Conservation (phyloP, 1,140 invertebrate genomes). For the Macrobrachium rosenbergii region DNA sequence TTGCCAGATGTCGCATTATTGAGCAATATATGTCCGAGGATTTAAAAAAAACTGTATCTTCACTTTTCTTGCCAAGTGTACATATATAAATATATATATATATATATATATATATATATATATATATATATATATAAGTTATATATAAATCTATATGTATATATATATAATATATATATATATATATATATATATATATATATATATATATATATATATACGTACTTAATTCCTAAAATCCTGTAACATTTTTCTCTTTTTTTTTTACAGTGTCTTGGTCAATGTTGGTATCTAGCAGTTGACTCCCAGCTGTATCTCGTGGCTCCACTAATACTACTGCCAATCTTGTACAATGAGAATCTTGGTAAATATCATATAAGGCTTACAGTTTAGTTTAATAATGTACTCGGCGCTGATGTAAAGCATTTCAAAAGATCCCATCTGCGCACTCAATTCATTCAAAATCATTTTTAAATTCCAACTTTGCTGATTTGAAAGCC, state of each 20-base stretch:
- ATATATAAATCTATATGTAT: background rate
- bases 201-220: too few relatives aligned
- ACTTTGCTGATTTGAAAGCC: too few relatives aligned
- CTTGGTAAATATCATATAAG: background rate
- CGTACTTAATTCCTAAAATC: too few relatives aligned
- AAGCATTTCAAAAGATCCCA: background rate
- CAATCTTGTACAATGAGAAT: background rate
- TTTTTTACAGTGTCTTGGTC: background rate
- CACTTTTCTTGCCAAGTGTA: too few relatives aligned
- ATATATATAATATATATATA: background rate
- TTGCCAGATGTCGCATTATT: too few relatives aligned
- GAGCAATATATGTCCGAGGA: too few relatives aligned
- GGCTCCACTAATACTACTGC: background rate
- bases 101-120: background rate
- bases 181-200: too few relatives aligned
- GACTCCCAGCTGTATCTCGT: slow-evolving; percentile 9
- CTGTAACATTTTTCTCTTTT: background rate
- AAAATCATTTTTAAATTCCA: background rate
- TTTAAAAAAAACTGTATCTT: too few relatives aligned
- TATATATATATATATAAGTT: too few relatives aligned
- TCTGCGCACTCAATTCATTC: background rate
- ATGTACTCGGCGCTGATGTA: background rate
- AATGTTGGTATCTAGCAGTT: background rate
- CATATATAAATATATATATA: too few relatives aligned
- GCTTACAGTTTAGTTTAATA: too few relatives aligned